phyloP scores from a whole-genome alignment of 1,140 invertebrate species.

The Vanessa atalanta region DNA sequence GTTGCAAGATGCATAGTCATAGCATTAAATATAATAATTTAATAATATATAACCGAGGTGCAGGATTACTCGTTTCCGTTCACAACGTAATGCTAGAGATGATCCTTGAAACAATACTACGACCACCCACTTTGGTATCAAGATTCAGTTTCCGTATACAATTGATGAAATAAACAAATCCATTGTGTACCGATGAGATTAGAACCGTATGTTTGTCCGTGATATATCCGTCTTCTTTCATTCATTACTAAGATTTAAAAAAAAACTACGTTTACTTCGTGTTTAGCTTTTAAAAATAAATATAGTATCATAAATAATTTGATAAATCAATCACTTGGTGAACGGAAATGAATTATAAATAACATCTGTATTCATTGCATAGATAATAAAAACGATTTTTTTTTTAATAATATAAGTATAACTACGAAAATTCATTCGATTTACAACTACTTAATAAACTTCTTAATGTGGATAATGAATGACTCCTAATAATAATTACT shows the following conservation, averaged over 20 bases:
- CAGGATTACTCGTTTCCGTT: not conserved
- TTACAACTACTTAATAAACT: not conserved
- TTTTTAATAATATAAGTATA: not conserved
- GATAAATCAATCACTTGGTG: not conserved
- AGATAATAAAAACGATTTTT: not conserved
- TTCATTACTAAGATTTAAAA: constrained; percentile 23
- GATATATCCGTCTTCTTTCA: constrained; percentile 58
- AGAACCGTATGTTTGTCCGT: constrained; percentile 64
- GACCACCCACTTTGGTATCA: constrained; percentile 48
- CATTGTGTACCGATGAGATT: constrained; percentile 76
- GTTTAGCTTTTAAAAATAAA: not conserved
- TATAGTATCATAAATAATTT: constrained; percentile 4
- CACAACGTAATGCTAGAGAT: constrained; percentile 5
- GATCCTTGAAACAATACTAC: constrained; percentile 22
- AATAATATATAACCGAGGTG: not conserved
- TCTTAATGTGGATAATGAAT: not conserved
- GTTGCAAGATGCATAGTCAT: not conserved
- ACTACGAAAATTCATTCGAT: not conserved
- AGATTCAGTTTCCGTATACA: constrained; percentile 42
- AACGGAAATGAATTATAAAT: not conserved
- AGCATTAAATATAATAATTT: constrained; percentile 3
- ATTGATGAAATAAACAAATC: constrained; percentile 72
- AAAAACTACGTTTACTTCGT: not conserved
- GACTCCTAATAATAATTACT: not conserved
- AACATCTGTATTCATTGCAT: not conserved